Conservation (phyloP, 2,797 vertebrate species). For the Pseudopleuronectes americanus region DNA sequence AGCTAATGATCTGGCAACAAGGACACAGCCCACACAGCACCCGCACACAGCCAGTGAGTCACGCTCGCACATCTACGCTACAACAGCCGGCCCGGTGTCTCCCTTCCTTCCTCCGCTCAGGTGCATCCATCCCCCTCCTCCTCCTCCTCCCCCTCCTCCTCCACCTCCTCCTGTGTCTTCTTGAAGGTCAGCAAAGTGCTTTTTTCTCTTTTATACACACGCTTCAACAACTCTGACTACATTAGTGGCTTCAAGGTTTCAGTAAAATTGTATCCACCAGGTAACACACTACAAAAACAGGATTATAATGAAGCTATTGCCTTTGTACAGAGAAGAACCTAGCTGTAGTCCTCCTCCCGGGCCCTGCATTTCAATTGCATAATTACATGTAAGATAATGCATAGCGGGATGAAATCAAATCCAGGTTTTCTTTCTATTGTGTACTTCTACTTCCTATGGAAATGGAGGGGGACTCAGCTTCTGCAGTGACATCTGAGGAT, state of each 20-base stretch:
- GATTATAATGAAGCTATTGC: not conserved
- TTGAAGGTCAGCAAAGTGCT: constrained; percentile 66
- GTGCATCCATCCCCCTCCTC: constrained; percentile 49
- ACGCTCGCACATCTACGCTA: constrained; percentile 64
- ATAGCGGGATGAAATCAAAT: constrained; percentile 7
- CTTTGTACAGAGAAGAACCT: not conserved
- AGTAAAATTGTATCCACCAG: constrained; percentile 18
- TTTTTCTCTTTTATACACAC: constrained; percentile 52
- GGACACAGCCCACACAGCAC: constrained; percentile 66
- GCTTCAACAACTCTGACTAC: constrained; percentile 53
- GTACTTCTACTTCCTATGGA: not conserved
- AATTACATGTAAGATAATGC: constrained; percentile 21
- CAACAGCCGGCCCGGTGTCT: constrained; percentile 54
- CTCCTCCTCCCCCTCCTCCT: constrained; percentile 45
- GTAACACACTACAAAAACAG: constrained; percentile 6
- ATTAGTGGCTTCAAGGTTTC: constrained; percentile 53
- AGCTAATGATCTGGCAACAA: constrained; percentile 77
- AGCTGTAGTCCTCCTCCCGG: not conserved
- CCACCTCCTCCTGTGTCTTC: constrained; percentile 42
- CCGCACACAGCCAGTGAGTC: constrained; percentile 63
- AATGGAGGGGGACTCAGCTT: constrained; percentile 19
- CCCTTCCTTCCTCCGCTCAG: constrained; percentile 48
- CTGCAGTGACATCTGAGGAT: constrained; percentile 33
- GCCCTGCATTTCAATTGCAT: constrained; percentile 22
- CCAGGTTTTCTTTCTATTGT: constrained; percentile 5